Evolutionary conservation across 2,797 vertebrate species (phyloP).

Genomic region (Squalus acanthias): DNA sequence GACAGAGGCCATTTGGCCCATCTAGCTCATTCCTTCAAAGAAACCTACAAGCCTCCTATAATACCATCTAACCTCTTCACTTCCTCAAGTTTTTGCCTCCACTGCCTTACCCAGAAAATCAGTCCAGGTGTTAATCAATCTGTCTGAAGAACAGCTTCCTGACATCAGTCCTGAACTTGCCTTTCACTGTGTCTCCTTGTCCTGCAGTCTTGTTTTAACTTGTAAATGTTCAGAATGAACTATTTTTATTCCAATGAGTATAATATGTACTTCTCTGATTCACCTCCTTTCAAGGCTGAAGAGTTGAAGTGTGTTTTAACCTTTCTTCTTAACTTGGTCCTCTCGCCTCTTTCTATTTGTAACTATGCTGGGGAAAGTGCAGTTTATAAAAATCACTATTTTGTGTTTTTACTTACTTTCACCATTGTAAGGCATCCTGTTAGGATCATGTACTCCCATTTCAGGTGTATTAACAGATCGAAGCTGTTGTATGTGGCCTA

Average conservation of each 20-base stretch:
- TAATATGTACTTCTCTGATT: neutral
- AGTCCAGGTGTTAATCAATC: neutral
- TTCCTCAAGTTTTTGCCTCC: neutral
- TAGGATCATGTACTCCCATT: neutral
- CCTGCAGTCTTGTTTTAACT: neutral
- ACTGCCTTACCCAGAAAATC: neutral
- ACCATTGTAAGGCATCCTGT: neutral
- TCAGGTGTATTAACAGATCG: conserved; percentile 22
- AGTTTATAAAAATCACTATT: neutral
- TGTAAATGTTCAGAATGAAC: neutral
- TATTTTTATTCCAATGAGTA: neutral
- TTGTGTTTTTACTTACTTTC: conserved; percentile 10
- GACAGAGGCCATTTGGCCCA: neutral
- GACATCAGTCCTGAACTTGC: neutral
- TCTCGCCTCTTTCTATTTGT: neutral
- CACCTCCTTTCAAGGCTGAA: neutral
- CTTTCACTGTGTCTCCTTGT: neutral
- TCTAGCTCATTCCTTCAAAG: neutral
- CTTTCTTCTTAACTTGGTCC: neutral
- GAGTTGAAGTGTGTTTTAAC: neutral
- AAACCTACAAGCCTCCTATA: neutral
- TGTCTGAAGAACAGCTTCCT: neutral
- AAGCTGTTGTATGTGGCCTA: neutral
- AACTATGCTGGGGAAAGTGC: neutral
- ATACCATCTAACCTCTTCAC: neutral